phyloP scores from a whole-genome alignment of 2,888 invertebrate species.

The Artemia sp. region DNA sequence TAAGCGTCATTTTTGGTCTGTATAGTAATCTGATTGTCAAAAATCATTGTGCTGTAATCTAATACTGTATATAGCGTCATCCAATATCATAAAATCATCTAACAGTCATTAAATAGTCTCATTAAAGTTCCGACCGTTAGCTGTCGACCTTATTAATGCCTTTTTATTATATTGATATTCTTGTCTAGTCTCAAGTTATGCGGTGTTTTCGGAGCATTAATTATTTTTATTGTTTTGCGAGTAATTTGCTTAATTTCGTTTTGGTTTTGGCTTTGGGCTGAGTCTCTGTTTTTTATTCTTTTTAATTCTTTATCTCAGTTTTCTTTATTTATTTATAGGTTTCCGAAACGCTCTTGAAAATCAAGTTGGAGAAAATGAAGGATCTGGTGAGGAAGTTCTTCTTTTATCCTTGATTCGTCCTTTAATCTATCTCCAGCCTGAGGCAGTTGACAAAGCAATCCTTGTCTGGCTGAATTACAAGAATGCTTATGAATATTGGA shows the following conservation, averaged over 20 bases:
- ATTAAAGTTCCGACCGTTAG: neutral
- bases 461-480: constrained; percentile 98
- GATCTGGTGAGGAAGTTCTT: constrained; percentile 59
- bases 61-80: neutral
- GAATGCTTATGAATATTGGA: constrained; percentile 98
- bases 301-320: constrained; percentile 17
- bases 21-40: no score
- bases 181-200: no score
- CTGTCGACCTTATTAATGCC: no score
- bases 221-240: no score
- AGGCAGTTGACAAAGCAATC: constrained; percentile 94
- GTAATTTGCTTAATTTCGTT: neutral
- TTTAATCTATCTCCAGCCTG: constrained; percentile 84
- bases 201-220: no score
- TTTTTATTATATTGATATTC: no score
- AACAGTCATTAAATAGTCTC: no score
- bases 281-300: constrained; percentile 21
- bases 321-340: constrained; percentile 31
- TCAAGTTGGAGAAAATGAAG: constrained; percentile 44
- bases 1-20: no score
- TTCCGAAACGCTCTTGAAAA: constrained; percentile 69
- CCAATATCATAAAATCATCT: no score
- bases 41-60: neutral
- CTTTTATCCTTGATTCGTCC: constrained; percentile 81
- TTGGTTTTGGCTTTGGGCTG: neutral